Evolutionary conservation across 2,113 vertebrate species (phyloP).

Genomic region (Pampusana beccarii): DNA sequence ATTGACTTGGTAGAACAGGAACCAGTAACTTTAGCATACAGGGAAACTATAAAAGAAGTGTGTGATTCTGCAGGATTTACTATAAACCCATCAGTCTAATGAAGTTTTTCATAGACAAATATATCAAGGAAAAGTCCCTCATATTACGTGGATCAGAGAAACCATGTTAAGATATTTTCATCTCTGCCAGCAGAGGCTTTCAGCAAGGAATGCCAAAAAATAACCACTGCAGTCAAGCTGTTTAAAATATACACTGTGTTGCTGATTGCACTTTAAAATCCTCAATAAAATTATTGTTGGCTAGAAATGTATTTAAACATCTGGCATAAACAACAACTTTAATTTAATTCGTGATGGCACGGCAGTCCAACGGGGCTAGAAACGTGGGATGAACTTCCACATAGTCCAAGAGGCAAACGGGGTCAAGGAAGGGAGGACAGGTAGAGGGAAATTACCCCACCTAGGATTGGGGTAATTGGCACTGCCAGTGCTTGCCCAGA

Average conservation of each 20-base stretch:
- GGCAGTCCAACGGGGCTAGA: background rate
- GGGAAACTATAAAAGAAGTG: background rate
- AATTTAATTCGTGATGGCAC: background rate
- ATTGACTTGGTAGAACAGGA: background rate
- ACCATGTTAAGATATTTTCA: background rate
- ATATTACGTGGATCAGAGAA: background rate
- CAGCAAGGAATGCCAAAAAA: conserved; percentile 9
- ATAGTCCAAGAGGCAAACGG: background rate
- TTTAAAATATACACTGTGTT: background rate
- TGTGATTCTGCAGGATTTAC: background rate
- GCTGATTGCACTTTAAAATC: background rate
- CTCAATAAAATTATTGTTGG: conserved; percentile 5
- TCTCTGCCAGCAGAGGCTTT: conserved; percentile 11
- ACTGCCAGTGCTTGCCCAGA: rapidly evolving
- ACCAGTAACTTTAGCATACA: background rate
- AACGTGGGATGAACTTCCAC: background rate
- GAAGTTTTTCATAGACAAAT: background rate
- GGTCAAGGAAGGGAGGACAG: background rate
- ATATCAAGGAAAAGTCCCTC: background rate
- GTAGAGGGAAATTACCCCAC: background rate
- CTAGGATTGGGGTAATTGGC: background rate
- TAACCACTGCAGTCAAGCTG: background rate
- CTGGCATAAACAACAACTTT: background rate
- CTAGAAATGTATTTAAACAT: background rate
- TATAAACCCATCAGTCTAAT: background rate